Conservation (phyloP, 2,113 vertebrate species). For the Castor canadensis region DNA sequence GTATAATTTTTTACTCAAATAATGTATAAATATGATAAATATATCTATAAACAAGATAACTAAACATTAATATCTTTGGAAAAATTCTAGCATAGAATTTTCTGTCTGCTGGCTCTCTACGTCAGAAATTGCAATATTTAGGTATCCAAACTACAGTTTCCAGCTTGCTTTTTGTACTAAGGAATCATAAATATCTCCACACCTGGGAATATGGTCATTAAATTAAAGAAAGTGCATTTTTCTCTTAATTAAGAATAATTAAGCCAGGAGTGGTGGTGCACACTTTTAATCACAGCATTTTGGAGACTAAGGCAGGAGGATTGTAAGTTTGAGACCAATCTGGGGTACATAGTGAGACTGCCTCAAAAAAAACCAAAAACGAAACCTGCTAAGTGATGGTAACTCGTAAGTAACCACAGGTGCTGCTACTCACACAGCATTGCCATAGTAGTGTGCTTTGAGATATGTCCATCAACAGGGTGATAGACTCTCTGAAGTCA, state of each 20-base stretch:
- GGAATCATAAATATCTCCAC: neutral
- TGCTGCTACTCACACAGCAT: neutral
- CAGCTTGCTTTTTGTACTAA: neutral
- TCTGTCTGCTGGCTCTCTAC: neutral
- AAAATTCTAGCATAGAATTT: neutral
- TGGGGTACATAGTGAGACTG: too few species aligned
- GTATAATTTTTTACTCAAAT: neutral
- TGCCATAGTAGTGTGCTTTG: neutral
- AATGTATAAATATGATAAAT: neutral
- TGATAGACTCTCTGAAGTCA: neutral
- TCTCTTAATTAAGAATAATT: neutral
- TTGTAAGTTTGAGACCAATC: too few species aligned
- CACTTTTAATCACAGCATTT: too few species aligned
- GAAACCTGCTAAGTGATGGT: neutral
- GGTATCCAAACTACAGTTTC: neutral
- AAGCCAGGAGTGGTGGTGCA: too few species aligned
- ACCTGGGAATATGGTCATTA: neutral
- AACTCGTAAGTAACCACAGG: neutral
- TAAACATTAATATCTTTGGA: neutral
- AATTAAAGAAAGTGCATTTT: neutral
- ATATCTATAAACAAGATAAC: neutral
- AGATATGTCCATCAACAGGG: neutral
- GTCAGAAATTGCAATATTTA: neutral
- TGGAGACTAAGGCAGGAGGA: too few species aligned
- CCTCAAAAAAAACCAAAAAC: too few species aligned